Percentiles rank a stretch among this genome's conserved stretches.
These are phyloP conservation scores for Xyrichtys novacula DNA, from an alignment of 2,797 vertebrate species.

Conservation along the genomic window DNA sequence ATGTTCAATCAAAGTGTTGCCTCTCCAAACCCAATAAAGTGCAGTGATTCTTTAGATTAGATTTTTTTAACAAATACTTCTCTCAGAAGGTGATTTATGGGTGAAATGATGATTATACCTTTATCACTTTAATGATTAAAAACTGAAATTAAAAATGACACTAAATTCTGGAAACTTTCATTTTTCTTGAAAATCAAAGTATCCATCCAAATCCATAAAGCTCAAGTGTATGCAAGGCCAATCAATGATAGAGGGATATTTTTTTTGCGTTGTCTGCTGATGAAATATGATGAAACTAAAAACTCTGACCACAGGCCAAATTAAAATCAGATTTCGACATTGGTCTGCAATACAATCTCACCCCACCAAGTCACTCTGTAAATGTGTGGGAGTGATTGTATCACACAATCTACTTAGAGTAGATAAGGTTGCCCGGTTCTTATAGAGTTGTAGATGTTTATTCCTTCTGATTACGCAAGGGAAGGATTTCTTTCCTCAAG, in stretches of 20 bases:
- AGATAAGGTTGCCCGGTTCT: constrained; percentile 5
- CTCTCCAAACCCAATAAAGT: background rate
- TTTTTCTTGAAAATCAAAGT: background rate
- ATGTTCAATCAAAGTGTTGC: background rate
- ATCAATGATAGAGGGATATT: background rate
- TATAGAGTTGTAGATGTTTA: constrained; percentile 8
- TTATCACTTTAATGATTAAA: background rate
- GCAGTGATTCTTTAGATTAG: background rate
- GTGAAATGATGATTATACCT: background rate
- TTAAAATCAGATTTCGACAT: constrained; percentile 7
- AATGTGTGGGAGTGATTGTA: constrained; percentile 9
- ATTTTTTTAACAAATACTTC: background rate
- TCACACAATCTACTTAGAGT: background rate
- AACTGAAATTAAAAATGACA: background rate
- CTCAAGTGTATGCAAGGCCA: background rate
- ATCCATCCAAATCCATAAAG: background rate
- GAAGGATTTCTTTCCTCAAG: background rate
- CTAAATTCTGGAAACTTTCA: background rate
- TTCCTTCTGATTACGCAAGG: background rate
- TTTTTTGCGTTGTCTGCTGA: background rate
- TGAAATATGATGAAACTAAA: constrained; percentile 9
- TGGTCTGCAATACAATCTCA: constrained; percentile 7
- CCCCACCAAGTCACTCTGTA: background rate
- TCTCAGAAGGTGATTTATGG: background rate
- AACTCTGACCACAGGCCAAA: background rate